Base-by-base conservation (phyloP, 35 echinoderm and acorn worm species). In the Heliocidaris tuberculata region DNA sequence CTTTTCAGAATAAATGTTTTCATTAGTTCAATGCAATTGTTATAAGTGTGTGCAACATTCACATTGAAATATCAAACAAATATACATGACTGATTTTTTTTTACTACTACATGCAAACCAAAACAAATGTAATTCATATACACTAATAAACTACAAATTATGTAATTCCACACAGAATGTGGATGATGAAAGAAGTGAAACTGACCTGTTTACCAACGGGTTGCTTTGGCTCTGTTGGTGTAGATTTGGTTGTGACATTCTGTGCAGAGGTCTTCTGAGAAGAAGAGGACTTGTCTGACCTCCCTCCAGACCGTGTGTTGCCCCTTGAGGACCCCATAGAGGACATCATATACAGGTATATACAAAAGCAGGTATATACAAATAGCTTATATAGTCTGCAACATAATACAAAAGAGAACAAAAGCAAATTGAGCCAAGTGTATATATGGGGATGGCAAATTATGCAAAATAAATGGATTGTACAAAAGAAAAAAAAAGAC, bases 301-400 rank as follows among this genome's bases (percentile, higher is more conserved):
- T 61, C 27, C 95, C 95, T 30, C 91, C 91, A 61, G 93, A 88
- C 86, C 95, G 95, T 94, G 93, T 88, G 85, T 96, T 96, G 94
- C 95, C 95, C 92, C 95, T 85, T 49, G 95, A 90, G 88, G 95
- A 96, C 50, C 95, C 95, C 95, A 96, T 96, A 30, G 95, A 96
- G 93, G 95, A 96, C 93, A 94, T 94, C 95, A 96, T 96, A 96
- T 96, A 96, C 95, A 94, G 50, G 93, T 96, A 96, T 96, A 96
- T 96, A 96, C 95, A 96, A 94, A 42, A 94, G 93, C 95, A 96
- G 94, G 95, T 96, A 96, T 96, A 93, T 96, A 96, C 95, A 96
- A 96, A 94, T 90, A 65, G 86, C 88, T 92, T 92, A 54, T 48
- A 50, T 93, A 93, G 91, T 93, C 91, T 93, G 50, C 19, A 48